A percentile compares a stretch with the other conserved stretches of the same genome.
Evolutionary conservation across 2,797 vertebrate genomes (phyloP).

Genomic region (Pangasius djambal): DNA sequence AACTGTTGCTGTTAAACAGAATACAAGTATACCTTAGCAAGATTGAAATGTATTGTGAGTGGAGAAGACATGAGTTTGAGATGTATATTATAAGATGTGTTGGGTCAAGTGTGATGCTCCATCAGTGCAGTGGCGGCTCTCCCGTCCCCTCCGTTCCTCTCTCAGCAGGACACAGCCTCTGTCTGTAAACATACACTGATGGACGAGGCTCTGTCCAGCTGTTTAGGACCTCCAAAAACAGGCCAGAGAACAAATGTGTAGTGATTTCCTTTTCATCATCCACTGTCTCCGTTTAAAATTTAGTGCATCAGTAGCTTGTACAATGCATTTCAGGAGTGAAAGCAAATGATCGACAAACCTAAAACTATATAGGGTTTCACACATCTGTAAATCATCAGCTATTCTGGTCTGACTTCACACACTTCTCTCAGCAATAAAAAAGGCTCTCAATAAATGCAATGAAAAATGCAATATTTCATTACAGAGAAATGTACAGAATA

Average conservation of each 20-base stretch:
- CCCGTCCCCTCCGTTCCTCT: conserved; percentile 77
- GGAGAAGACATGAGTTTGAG: not conserved
- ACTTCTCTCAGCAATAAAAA: not conserved
- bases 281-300: not conserved
- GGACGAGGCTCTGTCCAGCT: conserved; percentile 73
- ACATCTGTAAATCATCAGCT: conserved; percentile 3
- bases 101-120: conserved; percentile 35
- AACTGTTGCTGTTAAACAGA: not conserved
- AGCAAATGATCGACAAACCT: conserved; percentile 8
- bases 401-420: conserved; percentile 11
- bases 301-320: conserved; percentile 2
- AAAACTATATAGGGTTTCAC: not conserved
- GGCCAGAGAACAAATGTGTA: not conserved
- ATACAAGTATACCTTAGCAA: not conserved
- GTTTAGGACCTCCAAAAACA: conserved; percentile 57
- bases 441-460: not conserved
- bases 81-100: not conserved
- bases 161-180: conserved; percentile 71
- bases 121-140: conserved; percentile 38
- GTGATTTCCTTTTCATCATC: conserved; percentile 2
- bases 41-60: conserved; percentile 5
- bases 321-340: not conserved
- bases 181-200: conserved; percentile 76
- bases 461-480: conserved; percentile 16
- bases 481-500: conserved; percentile 5